Base-by-base conservation (phyloP, 2,888 invertebrate species). In the Theristus sp. region DNA sequence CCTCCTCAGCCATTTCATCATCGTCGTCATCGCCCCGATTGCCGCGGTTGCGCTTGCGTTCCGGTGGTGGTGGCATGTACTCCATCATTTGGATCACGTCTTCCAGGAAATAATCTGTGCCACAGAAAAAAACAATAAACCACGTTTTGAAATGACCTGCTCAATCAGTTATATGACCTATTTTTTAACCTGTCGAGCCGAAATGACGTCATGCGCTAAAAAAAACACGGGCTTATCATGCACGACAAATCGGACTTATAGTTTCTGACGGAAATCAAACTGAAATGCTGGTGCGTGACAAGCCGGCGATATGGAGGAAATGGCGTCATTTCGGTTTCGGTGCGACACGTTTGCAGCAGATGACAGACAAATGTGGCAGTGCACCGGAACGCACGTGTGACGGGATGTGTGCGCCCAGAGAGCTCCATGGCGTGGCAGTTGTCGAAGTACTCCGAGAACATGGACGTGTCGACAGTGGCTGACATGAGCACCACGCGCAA, bases 401-500 rank as follows among this genome's bases (percentile, higher is more conserved):
- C 71, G 1, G 66, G 66, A 58, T 66, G 65, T 10, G 65, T 65
- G 28, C 69, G 63, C 58, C 68, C 68, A 6, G 26, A 20, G 27
- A 54, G 83, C 78, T 93, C 89, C 66, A 98, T 82, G 0, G 94
- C 85, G 0, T 89, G 87, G 70, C 89, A 89, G 66, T 84, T 80
- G 60, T 87, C 88, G 77, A 94, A 98, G 77, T 94, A 98, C 29
- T 84, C 81, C 0, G 85, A 84, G 76, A 98, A 98, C 1, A 94
- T 79, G 0, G 85, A 82, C 0, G 90, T 93, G 70, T 98, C 94
- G 52, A 98, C 90, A 0, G 96, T 96, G 17, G 96, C 96, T 0
- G 94, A 94, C 96, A 98, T 96, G 31, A 98, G 83, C 60, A 98
- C 86, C 13, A 98, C 83, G 46, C 90, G 81, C 28, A 98, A 76